Base-by-base conservation (phyloP, 1,140 invertebrate genomes). In the Carposina sasakii region DNA sequence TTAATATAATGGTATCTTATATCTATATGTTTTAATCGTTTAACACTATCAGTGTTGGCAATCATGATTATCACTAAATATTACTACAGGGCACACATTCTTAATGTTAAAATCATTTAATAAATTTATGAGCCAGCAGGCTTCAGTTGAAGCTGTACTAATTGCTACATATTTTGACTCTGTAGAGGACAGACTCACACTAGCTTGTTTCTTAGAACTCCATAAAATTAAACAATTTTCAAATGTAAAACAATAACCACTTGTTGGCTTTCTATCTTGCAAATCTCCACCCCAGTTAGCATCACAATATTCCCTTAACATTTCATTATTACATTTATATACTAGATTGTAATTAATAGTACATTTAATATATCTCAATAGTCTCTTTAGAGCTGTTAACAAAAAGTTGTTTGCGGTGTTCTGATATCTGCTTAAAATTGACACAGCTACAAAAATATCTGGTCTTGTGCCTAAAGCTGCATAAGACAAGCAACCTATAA, bases 121-220 rank as follows among this genome's bases (percentile, higher is more conserved):
- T 12, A 81, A 41, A 43, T 72, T 61, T 19, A 50, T 48, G 5
- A 84, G 45, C 74, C 75, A 85, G 37, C 68, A 57, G 2, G 62
- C 63, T 52, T 84, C 79, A 48, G 54, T 54, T 12, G 60, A 49
- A 16, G 68, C 71, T 39, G 60, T 62, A 50, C 61, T 69, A n/a
- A 84, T 49, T n/a, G 74, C 68, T 8, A 85, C 56, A 63, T 85
- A 86, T 52, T 87, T 81, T 2, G 83, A 57, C 52, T 87, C 83
- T 5, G 79, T 77, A 1, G 78, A 76, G 1, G 77, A 86, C 0
- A 85, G 17, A 16, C 73, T 58, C 17, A 79, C 73, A 49, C 48
- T 49, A 13, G 19, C 28, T 55, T 86, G 82, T 56, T 73, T 85
- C 41, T 74, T 76, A 21, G 63, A 73, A 19, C 48, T 48, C 84